Percentiles rank a stretch among this genome's conserved stretches.
Conservation (phyloP, 2,797 vertebrate genomes). For the Paguma larvata region DNA sequence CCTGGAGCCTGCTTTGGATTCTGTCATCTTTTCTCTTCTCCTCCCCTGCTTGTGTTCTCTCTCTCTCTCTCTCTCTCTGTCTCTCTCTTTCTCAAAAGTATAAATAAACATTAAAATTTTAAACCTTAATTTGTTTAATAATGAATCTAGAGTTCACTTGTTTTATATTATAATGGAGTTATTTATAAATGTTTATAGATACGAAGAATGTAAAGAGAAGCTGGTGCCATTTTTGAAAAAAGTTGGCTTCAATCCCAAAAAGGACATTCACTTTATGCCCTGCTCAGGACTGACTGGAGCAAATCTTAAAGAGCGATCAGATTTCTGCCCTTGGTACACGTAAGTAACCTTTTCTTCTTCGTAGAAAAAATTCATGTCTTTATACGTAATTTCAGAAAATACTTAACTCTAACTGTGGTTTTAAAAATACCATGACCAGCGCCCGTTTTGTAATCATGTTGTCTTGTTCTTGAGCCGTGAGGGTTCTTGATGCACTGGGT, state of each 20-base stretch:
- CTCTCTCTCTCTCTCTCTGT: no score
- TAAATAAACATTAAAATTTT: no score
- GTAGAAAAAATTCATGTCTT: background rate
- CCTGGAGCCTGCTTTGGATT: no score
- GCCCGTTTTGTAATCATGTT: background rate
- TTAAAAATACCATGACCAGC: constrained; percentile 35
- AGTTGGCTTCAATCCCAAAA: constrained; percentile 99
- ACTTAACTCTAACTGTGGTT: background rate
- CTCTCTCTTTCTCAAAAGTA: no score
- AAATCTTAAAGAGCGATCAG: constrained; percentile 97
- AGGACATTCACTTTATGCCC: constrained; percentile 99
- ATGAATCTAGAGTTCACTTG: constrained; percentile 69
- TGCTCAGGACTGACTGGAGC: constrained; percentile 98
- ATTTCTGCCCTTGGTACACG: constrained; percentile 97
- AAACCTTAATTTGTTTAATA: background rate
- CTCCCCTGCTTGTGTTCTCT: no score
- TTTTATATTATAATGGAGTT: constrained; percentile 69
- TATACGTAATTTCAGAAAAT: constrained; percentile 24
- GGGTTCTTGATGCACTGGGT: background rate
- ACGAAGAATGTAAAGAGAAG: constrained; percentile 99
- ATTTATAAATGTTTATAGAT: constrained; percentile 89
- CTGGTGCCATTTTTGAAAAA: constrained; percentile 99
- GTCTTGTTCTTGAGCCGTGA: background rate
- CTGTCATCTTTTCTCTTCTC: no score
- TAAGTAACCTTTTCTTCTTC: constrained; percentile 87